phyloP scores from a whole-genome alignment of 2,888 invertebrate genomes.

The Silvanus unidentatus region DNA sequence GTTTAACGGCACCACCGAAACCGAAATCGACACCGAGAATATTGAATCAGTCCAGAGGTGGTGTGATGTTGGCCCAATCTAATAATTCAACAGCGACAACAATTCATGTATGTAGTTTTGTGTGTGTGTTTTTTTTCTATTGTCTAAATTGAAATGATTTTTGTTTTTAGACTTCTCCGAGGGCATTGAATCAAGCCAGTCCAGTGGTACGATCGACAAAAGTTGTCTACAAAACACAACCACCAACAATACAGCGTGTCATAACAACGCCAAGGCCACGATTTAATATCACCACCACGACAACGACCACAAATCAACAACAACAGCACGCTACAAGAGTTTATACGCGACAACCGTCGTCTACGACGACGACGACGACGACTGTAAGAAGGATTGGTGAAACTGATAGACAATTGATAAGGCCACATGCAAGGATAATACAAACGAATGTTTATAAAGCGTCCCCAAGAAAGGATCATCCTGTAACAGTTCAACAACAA shows the following conservation, averaged over 20 bases:
- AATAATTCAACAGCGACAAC: constrained; percentile 1
- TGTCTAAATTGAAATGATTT: too few relatives aligned
- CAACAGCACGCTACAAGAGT: too few relatives aligned
- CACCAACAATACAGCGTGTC: constrained; percentile 12
- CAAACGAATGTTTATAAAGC: constrained; percentile 13
- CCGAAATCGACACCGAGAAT: constrained; percentile 17
- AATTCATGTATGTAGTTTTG: too few relatives aligned
- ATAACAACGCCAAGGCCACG: constrained; percentile 25
- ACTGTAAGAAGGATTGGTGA: constrained; percentile 19
- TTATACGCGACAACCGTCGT: too few relatives aligned
- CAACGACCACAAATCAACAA: too few relatives aligned
- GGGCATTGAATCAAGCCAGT: too few relatives aligned
- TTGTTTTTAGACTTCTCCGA: too few relatives aligned
- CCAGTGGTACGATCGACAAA: too few relatives aligned
- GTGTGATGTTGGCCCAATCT: too few relatives aligned
- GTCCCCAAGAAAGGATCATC: constrained; percentile 11
- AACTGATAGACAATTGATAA: not conserved
- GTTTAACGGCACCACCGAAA: constrained; percentile 22
- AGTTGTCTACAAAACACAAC: too few relatives aligned
- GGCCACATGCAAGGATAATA: constrained; percentile 12
- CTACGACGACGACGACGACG: too few relatives aligned
- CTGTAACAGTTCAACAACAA: constrained; percentile 14
- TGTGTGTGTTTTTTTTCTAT: too few relatives aligned
- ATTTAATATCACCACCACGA: constrained; percentile 19
- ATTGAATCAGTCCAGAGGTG: constrained; percentile 21